A percentile compares a stretch with the other conserved stretches of the same genome.
Evolutionary conservation across 30 jellyfish, hydroid and myxozoan genomes (phyloP).

Genomic region (Sanderia malayensis): DNA sequence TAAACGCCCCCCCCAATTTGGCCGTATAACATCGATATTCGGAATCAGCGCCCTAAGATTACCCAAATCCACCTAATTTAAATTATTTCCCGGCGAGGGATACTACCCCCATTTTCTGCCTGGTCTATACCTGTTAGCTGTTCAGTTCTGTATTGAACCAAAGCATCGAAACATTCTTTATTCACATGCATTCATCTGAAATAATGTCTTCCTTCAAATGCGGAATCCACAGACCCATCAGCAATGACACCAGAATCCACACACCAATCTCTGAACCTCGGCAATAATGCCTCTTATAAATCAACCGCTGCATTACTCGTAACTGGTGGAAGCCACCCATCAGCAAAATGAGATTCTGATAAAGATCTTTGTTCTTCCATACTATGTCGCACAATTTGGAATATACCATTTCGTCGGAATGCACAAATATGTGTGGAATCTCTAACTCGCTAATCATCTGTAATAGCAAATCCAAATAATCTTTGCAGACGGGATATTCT

Average conservation of each 20-base stretch:
- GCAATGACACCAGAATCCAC: constrained; percentile 1
- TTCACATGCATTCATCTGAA: not conserved
- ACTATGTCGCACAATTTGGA: constrained; percentile 1
- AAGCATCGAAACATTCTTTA: not conserved
- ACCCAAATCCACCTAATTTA: too few relatives aligned
- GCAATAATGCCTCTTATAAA: not conserved
- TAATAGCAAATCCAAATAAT: not conserved
- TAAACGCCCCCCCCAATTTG: too few relatives aligned
- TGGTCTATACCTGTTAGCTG: constrained; percentile 2
- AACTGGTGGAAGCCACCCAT: constrained; percentile 3
- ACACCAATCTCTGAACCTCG: not conserved
- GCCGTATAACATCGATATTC: too few relatives aligned
- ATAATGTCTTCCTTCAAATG: not conserved
- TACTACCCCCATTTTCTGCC: too few relatives aligned
- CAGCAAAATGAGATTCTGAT: not conserved
- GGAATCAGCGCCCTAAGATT: too few relatives aligned
- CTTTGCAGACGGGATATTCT: constrained; percentile 1
- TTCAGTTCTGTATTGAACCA: not conserved
- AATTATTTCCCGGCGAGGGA: too few relatives aligned
- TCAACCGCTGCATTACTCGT: not conserved
- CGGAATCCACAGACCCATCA: not conserved
- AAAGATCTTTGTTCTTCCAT: not conserved
- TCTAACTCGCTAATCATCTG: not conserved
- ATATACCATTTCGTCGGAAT: not conserved
- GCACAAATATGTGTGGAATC: not conserved